These are phyloP conservation scores for Dynastes maya DNA, from an alignment of 2,888 invertebrate species.

Conservation along the genomic window DNA sequence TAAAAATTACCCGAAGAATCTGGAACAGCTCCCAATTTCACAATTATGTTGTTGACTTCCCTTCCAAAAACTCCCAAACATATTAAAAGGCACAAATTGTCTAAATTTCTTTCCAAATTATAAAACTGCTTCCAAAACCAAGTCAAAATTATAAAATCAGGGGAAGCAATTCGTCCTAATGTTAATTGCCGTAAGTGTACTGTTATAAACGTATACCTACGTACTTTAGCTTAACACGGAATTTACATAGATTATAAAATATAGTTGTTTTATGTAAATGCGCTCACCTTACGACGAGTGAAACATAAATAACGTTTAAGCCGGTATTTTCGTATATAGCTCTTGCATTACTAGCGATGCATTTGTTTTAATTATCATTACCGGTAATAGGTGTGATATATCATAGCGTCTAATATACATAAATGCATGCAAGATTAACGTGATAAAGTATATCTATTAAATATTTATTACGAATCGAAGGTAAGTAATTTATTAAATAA, in stretches of 20 bases:
- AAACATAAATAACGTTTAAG: constrained; percentile 35
- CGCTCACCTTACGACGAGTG: constrained; percentile 27
- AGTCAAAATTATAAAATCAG: background rate
- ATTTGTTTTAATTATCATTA: constrained; percentile 48
- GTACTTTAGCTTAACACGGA: constrained; percentile 11
- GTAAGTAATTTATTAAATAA: background rate
- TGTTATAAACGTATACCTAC: background rate
- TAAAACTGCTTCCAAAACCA: too few relatives aligned
- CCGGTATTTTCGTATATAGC: constrained; percentile 29
- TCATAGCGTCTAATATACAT: constrained; percentile 11
- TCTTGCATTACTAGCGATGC: constrained; percentile 36
- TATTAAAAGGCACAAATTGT: too few relatives aligned
- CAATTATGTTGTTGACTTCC: too few relatives aligned
- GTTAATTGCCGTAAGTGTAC: background rate
- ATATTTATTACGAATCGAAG: constrained; percentile 11
- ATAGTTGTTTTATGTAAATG: constrained; percentile 45
- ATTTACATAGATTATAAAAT: constrained; percentile 46
- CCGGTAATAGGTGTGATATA: constrained; percentile 44
- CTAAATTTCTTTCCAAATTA: too few relatives aligned
- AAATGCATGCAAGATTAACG: constrained; percentile 20
- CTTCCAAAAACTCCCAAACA: too few relatives aligned
- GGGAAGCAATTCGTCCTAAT: background rate
- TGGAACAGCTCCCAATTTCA: too few relatives aligned
- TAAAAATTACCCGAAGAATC: too few relatives aligned
- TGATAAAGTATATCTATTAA: constrained; percentile 23